phyloP scores from a whole-genome alignment of 2,888 invertebrate genomes.

The Euclidia mi region DNA sequence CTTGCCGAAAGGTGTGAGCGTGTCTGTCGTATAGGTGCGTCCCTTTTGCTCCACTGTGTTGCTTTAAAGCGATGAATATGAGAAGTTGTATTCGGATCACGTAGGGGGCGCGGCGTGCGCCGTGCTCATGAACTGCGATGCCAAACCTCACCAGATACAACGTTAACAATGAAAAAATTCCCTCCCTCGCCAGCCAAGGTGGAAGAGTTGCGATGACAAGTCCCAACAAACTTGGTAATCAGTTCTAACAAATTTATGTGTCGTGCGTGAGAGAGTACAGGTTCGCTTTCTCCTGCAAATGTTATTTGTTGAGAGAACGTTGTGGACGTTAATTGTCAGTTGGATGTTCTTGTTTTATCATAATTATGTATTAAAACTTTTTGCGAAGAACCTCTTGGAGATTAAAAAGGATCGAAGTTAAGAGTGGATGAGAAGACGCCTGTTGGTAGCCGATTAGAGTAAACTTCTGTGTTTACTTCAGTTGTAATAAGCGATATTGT shows the following conservation, averaged over 20 bases:
- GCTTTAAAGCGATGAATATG: conserved; percentile 89
- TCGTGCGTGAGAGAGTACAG: conserved; percentile 75
- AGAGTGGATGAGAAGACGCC: conserved; percentile 24
- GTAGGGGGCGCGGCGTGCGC: conserved; percentile 80
- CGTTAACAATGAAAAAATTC: conserved; percentile 86
- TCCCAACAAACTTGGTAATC: conserved; percentile 85
- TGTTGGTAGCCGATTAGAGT: conserved; percentile 36
- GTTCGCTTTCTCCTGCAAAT: conserved; percentile 53
- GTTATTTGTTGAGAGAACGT: conserved; percentile 53
- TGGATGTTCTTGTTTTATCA: conserved; percentile 54
- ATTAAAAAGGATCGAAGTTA: conserved; percentile 50
- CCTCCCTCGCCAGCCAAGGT: conserved; percentile 70
- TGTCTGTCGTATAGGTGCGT: conserved; percentile 68
- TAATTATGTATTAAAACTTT: conserved; percentile 54
- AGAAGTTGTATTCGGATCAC: conserved; percentile 86
- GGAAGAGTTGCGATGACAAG: conserved; percentile 88
- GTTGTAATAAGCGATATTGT: background rate
- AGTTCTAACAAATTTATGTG: conserved; percentile 88
- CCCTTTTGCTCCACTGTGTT: conserved; percentile 73
- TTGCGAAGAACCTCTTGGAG: conserved; percentile 39
- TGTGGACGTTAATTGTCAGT: conserved; percentile 56
- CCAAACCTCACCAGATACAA: conserved; percentile 83
- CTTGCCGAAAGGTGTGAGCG: conserved; percentile 76
- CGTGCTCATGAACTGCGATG: conserved; percentile 88
- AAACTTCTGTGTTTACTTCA: conserved; percentile 14